Conservation (phyloP, 2,797 vertebrate species). For the Hippoglossus hippoglossus region DNA sequence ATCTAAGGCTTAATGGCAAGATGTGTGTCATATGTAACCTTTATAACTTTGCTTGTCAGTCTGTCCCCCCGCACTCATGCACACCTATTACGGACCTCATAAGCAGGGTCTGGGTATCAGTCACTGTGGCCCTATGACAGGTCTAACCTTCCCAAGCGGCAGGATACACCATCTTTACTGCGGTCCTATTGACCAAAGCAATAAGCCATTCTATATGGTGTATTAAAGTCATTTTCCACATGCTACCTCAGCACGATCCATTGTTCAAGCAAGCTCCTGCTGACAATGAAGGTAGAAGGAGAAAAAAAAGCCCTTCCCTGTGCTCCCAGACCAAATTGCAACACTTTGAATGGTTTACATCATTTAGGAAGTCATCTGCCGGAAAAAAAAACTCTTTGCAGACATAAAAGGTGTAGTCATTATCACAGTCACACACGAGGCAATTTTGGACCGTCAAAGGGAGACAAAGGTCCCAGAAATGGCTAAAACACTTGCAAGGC, state of each 20-base stretch:
- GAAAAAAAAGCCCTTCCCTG: constrained; percentile 37
- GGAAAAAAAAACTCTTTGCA: constrained; percentile 64
- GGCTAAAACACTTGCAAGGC: constrained; percentile 84
- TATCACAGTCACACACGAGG: constrained; percentile 88
- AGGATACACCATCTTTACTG: constrained; percentile 94
- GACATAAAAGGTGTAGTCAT: constrained; percentile 90
- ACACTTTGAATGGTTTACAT: constrained; percentile 92
- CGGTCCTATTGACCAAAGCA: constrained; percentile 99
- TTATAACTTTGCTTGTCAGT: constrained; percentile 95
- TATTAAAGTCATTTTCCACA: constrained; percentile 99
- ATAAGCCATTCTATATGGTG: constrained; percentile 99
- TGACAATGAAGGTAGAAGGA: constrained; percentile 87
- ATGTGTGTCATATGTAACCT: constrained; percentile 95
- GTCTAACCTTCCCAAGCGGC: constrained; percentile 98
- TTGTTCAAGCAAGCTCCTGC: constrained; percentile 98
- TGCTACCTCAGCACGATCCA: constrained; percentile 99
- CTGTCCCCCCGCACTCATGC: constrained; percentile 45
- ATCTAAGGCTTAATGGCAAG: constrained; percentile 93
- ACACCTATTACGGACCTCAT: constrained; percentile 92
- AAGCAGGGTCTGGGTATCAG: constrained; percentile 93
- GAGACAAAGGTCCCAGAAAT: constrained; percentile 80
- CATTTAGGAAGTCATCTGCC: constrained; percentile 89
- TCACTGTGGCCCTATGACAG: constrained; percentile 94
- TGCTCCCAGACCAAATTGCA: constrained; percentile 90
- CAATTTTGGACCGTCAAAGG: constrained; percentile 89